These are phyloP conservation scores for Prosapia bicincta DNA, from an alignment of 2,888 invertebrate species.

Conservation along the genomic window DNA sequence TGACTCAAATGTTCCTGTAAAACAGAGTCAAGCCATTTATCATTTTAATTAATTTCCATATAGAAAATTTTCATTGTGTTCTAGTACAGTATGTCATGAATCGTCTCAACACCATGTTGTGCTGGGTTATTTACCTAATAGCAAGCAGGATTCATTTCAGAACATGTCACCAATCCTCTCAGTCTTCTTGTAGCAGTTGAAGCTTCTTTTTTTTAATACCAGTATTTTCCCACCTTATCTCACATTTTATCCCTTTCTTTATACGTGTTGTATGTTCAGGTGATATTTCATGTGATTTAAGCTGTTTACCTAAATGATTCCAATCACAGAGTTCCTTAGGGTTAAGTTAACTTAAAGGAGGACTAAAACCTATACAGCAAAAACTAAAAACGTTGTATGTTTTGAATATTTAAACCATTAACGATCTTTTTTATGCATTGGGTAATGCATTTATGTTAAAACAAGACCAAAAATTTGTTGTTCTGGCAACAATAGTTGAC, in stretches of 20 bases:
- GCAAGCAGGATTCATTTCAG: conserved; percentile 18
- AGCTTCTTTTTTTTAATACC: conserved; percentile 14
- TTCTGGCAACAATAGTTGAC: too few relatives aligned
- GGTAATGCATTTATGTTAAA: too few relatives aligned
- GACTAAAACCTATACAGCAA: conserved; percentile 9
- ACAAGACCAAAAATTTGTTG: too few relatives aligned
- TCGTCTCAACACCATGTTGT: conserved; percentile 25
- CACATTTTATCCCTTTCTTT: conserved; percentile 23
- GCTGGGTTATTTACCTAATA: conserved; percentile 13
- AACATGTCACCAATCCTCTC: conserved; percentile 20
- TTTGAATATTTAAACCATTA: too few relatives aligned
- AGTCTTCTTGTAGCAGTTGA: conserved; percentile 16
- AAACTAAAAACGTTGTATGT: conserved; percentile 18
- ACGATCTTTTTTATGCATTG: too few relatives aligned
- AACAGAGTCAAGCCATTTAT: conserved; percentile 29
- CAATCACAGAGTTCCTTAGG: conserved; percentile 18
- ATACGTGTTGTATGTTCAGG: conserved; percentile 3
- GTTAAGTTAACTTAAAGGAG: conserved; percentile 5
- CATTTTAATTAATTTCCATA: conserved; percentile 28
- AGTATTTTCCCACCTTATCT: conserved; percentile 5
- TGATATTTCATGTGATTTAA: conserved; percentile 16
- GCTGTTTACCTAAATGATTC: conserved; percentile 15
- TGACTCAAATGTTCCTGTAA: conserved; percentile 29
- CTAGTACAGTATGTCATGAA: conserved; percentile 10
- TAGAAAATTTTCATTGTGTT: conserved; percentile 28